phyloP scores from a whole-genome alignment of 2,113 vertebrate genomes.

The Saguinus midas region DNA sequence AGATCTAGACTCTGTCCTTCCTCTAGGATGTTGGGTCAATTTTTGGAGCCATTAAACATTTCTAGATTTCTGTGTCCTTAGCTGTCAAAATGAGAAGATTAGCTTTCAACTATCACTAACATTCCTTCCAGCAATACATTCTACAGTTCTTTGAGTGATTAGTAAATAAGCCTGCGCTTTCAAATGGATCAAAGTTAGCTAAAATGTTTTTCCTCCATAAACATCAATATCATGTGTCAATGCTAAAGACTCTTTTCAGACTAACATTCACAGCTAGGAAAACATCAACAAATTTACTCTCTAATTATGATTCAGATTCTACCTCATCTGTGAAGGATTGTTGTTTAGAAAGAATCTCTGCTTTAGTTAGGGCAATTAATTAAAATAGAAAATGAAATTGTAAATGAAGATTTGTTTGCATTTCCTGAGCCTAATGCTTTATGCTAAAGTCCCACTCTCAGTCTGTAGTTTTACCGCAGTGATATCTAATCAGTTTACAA shows the following conservation, averaged over 20 bases:
- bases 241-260: background rate
- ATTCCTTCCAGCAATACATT: background rate
- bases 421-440: constrained; percentile 20
- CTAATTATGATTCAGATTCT: background rate
- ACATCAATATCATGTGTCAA: background rate
- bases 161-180: background rate
- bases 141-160: background rate
- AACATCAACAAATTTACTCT: constrained; percentile 9
- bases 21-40: background rate
- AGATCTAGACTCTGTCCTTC: background rate
- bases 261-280: background rate
- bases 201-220: background rate
- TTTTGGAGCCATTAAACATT: background rate
- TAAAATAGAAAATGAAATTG: constrained; percentile 59
- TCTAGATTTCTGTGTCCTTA: background rate
- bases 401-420: constrained; percentile 31
- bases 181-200: background rate
- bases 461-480: background rate
- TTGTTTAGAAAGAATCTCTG: constrained; percentile 52
- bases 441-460: background rate
- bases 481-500: background rate
- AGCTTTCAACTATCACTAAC: background rate
- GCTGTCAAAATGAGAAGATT: background rate
- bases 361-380: constrained; percentile 1
- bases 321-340: background rate